These are phyloP conservation scores for Brachionichthys hirsutus DNA, from an alignment of 2,113 vertebrate species.

Conservation along the genomic window DNA sequence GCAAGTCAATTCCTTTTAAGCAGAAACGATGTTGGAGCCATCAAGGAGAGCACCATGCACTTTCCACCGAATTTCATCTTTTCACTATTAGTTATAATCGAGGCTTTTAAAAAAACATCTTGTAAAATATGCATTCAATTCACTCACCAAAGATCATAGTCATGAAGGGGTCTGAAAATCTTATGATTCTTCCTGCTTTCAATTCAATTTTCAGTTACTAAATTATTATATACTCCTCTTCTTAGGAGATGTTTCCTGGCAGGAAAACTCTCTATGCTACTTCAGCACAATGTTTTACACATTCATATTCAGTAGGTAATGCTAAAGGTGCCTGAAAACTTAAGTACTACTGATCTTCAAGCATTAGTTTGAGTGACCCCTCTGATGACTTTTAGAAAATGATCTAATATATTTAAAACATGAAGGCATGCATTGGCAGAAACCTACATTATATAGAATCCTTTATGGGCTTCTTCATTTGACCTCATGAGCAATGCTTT, in stretches of 20 bases:
- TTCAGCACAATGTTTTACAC: constrained; percentile 15
- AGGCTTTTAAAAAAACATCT: no score
- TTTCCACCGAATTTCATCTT: no score
- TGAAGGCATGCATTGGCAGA: constrained; percentile 8
- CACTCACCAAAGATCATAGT: no score
- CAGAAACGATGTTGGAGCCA: no score
- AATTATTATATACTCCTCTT: background rate
- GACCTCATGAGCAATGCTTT: constrained; percentile 12
- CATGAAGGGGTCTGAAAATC: no score
- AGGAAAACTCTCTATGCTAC: constrained; percentile 27
- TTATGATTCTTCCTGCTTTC: no score
- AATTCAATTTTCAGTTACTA: no score
- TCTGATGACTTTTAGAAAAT: constrained; percentile 6
- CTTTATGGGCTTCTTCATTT: constrained; percentile 7
- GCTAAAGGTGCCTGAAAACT: constrained; percentile 14
- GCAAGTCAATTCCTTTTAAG: no score
- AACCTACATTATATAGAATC: background rate
- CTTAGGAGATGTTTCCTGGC: constrained; percentile 22
- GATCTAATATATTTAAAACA: constrained; percentile 6
- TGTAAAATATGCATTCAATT: no score
- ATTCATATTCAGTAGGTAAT: constrained; percentile 29
- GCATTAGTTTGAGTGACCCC: background rate
- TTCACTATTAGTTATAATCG: no score
- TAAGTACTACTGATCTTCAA: background rate
- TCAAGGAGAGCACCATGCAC: no score